Evolutionary conservation across 92 coral and sea anemone species (phyloP).

Genomic region (Parazoanthus darwini): DNA sequence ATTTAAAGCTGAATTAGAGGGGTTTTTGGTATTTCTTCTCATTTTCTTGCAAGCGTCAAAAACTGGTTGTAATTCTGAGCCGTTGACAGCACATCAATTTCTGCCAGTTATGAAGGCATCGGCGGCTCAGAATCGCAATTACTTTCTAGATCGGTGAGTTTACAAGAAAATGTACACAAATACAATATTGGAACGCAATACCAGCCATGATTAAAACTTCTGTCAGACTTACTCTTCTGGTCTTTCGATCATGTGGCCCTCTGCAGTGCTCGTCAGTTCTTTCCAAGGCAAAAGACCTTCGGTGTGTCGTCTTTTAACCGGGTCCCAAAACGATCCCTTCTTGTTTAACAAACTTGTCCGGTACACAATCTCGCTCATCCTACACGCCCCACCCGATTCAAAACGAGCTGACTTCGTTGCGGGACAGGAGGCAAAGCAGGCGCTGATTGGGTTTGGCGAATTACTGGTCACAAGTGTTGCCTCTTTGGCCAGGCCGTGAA

Average conservation of each 20-base stretch:
- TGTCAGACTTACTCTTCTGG: background rate
- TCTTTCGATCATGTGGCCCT: background rate
- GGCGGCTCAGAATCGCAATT: too few species aligned
- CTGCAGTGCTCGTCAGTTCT: background rate
- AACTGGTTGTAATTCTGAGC: too few species aligned
- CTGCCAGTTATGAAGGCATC: too few species aligned
- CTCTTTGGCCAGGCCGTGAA: background rate
- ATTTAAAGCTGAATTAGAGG: too few species aligned
- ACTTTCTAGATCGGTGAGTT: background rate
- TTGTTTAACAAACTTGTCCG: background rate
- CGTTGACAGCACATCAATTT: too few species aligned
- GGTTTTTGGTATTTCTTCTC: too few species aligned
- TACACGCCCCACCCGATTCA: background rate
- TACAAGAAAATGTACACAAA: background rate
- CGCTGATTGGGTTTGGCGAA: background rate
- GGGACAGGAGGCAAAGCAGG: background rate
- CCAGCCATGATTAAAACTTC: background rate
- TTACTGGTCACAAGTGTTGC: background rate
- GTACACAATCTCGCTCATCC: background rate
- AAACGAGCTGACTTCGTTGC: background rate
- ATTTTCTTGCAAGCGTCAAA: too few species aligned
- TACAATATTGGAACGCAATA: too few species aligned
- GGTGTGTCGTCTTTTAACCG: background rate
- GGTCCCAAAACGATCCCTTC: constrained; percentile 1
- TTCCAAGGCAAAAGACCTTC: background rate